A percentile compares a stretch with the other conserved stretches of the same genome.
phyloP scores from a whole-genome alignment of 2,113 vertebrate genomes.

The Lota lota region DNA sequence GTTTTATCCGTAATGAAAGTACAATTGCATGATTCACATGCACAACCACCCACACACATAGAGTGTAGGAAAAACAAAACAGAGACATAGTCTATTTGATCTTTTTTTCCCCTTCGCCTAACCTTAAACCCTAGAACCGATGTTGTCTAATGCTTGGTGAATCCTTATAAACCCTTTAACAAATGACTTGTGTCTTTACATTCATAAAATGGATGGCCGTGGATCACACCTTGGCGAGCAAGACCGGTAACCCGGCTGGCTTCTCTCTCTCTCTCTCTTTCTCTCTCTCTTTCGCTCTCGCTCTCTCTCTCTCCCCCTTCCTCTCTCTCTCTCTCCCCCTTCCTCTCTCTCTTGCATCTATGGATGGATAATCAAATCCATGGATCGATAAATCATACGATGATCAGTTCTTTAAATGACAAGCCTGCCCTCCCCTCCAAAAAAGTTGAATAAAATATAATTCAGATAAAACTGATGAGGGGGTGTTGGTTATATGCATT shows the following conservation, averaged over 20 bases:
- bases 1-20: too few species aligned
- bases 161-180: slow-evolving; percentile 7
- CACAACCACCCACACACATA: neutral
- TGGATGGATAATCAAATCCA: slow-evolving; percentile 40
- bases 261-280: neutral
- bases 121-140: neutral
- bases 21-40: neutral
- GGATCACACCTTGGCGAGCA: slow-evolving; percentile 21
- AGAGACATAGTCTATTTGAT: too few species aligned
- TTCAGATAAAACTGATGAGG: neutral
- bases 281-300: neutral
- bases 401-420: slow-evolving; percentile 41
- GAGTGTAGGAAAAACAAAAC: too few species aligned
- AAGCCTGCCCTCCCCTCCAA: neutral
- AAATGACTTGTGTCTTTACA: slow-evolving; percentile 40
- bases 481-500: too few species aligned
- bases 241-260: too few species aligned
- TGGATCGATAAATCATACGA: slow-evolving; percentile 53
- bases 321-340: slow-evolving; percentile 6
- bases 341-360: slow-evolving; percentile 11
- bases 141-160: slow-evolving; percentile 12
- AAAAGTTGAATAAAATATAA: neutral
- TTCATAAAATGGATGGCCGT: slow-evolving; percentile 42
- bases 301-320: slow-evolving; percentile 5
- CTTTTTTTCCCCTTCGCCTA: too few species aligned